Conservation (phyloP, 2,797 vertebrate genomes). For the Eremophila alpestris region DNA sequence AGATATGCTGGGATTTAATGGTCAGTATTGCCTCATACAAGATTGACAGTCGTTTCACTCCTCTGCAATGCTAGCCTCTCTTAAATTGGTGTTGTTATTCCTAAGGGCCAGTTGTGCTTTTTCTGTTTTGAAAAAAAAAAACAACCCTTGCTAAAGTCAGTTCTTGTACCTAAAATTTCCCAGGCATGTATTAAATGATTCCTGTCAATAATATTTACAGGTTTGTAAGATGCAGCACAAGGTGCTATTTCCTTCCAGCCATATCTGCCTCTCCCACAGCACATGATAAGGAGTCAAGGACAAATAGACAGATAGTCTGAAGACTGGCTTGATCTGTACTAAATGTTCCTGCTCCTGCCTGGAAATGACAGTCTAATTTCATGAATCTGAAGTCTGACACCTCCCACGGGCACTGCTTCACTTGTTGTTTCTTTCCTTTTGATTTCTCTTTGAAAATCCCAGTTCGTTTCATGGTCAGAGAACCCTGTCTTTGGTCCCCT, state of each 20-base stretch:
- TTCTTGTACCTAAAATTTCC: neutral
- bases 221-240: neutral
- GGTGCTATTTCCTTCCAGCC: neutral
- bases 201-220: conserved; percentile 20
- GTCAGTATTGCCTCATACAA: neutral
- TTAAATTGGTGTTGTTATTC: neutral
- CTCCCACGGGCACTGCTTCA: neutral
- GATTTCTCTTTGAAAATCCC: conserved; percentile 39
- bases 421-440: conserved; percentile 8
- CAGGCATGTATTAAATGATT: neutral
- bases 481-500: neutral
- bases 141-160: neutral
- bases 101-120: neutral
- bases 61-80: neutral
- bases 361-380: conserved; percentile 22
- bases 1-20: neutral
- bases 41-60: neutral
- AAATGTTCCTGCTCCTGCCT: neutral
- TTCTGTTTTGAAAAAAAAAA: neutral
- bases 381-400: neutral
- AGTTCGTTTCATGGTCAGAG: conserved; percentile 30
- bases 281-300: conserved; percentile 40
- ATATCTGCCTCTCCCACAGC: neutral
- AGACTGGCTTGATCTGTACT: neutral
- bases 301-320: conserved; percentile 16